Percentiles rank a stretch among this genome's conserved stretches.
These are phyloP conservation scores for Forbesichthys papilliferus DNA, from an alignment of 2,113 vertebrate genomes.

Conservation along the genomic window DNA sequence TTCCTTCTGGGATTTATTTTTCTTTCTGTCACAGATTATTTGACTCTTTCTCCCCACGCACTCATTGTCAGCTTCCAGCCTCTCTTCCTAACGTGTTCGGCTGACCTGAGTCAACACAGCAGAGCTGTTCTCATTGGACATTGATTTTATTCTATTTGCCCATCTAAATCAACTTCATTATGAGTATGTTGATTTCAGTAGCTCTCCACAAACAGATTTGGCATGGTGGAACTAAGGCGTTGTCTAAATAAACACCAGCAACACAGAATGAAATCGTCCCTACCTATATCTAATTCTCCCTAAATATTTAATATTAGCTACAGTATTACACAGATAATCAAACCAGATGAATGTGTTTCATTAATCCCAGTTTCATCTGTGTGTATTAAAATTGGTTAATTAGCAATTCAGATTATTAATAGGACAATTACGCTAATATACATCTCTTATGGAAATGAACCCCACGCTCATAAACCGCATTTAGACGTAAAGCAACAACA, in stretches of 20 bases:
- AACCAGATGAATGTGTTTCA: conserved; percentile 61
- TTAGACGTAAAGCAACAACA: conserved; percentile 46
- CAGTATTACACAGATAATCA: conserved; percentile 58
- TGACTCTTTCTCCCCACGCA: neutral
- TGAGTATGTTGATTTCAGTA: conserved; percentile 14
- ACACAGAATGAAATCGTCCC: conserved; percentile 27
- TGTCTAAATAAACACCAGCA: conserved; percentile 7
- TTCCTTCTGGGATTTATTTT: conserved; percentile 3
- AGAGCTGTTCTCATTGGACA: conserved; percentile 16
- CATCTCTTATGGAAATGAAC: conserved; percentile 66
- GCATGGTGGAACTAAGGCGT: conserved; percentile 21
- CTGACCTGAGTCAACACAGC: conserved; percentile 51
- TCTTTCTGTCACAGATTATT: neutral
- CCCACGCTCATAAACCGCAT: conserved; percentile 49
- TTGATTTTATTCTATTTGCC: conserved; percentile 27
- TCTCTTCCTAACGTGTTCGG: conserved; percentile 53
- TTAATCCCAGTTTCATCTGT: conserved; percentile 58
- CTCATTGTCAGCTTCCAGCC: conserved; percentile 33
- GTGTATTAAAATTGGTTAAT: conserved; percentile 62
- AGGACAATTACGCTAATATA: conserved; percentile 59
- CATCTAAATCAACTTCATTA: conserved; percentile 31
- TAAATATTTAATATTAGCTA: conserved; percentile 58
- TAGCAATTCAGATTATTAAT: conserved; percentile 67
- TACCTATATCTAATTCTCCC: conserved; percentile 48
- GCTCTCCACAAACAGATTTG: conserved; percentile 16